Evolutionary conservation across 2,113 vertebrate species (phyloP), one percentile per base, ranked within the genome.

Genomic region (Zeus faber): DNA sequence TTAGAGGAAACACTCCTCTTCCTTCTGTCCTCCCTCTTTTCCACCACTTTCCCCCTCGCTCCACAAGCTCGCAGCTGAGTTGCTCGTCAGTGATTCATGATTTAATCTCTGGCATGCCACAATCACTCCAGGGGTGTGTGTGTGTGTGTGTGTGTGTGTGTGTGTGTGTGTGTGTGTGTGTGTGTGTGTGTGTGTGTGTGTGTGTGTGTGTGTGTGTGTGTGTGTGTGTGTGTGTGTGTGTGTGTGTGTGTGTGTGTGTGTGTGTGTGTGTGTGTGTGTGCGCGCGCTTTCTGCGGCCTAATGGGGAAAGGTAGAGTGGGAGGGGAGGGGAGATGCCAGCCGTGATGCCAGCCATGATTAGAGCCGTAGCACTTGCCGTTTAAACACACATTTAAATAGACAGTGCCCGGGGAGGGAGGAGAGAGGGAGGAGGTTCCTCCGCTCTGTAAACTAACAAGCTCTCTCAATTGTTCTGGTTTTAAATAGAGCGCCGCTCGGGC

Each of bases 311-410:
- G 27, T 49, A 7, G 44, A 72, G 47, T 26, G 14, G 46, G 41
- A 31, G 50, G 37, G 49, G 27, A 6, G 56, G 29, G 51, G 66
- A 48, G 67, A 31, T 51, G 47, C 40, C 40, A 47, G 41, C 44
- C 68, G 54, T 58, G 74, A 86, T 73, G 79, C 77, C 79, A 82
- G 71, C 59, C 62, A n/a, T 80, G 77, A 80, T 87, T 88, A 83
- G 82, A 66, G 79, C 71, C 54, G 60, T 49, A 74, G 67, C 72
- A 58, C 58, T 77, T 21, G 33, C 58, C 46, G 53, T 69, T 80
- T 82, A 84, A 82, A 71, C 52, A 66, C 72, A 74, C 73, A 82
- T 84, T 84, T 84, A 81, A 85, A 85, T 77, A 82, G 84, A 80
- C 56, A 44, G 58, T 49, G 79, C 76, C 74, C 60, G 45, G 6